These are phyloP conservation scores for Pegoplata infirma DNA, from an alignment of 2,888 invertebrate genomes.

Conservation along the genomic window DNA sequence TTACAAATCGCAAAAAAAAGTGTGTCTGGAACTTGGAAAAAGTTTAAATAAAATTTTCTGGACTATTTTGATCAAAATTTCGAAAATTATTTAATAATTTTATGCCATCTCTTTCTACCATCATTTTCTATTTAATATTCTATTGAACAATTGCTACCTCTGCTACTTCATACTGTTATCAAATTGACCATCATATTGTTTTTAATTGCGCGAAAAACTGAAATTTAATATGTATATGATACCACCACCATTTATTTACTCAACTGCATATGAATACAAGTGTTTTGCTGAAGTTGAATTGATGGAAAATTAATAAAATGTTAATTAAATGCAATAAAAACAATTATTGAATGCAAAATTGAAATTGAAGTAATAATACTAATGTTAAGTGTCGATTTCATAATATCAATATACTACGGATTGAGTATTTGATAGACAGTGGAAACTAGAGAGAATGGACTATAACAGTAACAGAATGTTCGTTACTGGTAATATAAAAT, in stretches of 20 bases:
- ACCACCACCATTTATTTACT: too few relatives aligned
- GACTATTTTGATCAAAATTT: too few relatives aligned
- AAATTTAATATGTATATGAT: too few relatives aligned
- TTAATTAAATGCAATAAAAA: background rate
- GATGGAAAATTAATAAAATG: background rate
- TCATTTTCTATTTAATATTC: background rate
- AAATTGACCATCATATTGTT: background rate
- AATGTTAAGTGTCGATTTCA: background rate
- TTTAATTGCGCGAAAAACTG: background rate
- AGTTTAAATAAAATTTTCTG: too few relatives aligned
- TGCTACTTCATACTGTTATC: background rate
- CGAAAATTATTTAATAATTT: too few relatives aligned
- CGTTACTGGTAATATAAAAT: too few relatives aligned
- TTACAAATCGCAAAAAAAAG: too few relatives aligned
- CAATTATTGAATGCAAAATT: background rate
- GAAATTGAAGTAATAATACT: background rate
- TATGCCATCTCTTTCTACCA: too few relatives aligned
- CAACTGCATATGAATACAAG: background rate
- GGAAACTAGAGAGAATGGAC: background rate
- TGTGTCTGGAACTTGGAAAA: too few relatives aligned
- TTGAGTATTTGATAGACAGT: background rate
- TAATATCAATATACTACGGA: too few relatives aligned
- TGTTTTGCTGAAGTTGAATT: background rate
- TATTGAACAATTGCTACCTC: background rate
- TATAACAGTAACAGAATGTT: too few relatives aligned